Base-by-base conservation (phyloP, 1,140 invertebrate species). In the Calycopis cecrops region DNA sequence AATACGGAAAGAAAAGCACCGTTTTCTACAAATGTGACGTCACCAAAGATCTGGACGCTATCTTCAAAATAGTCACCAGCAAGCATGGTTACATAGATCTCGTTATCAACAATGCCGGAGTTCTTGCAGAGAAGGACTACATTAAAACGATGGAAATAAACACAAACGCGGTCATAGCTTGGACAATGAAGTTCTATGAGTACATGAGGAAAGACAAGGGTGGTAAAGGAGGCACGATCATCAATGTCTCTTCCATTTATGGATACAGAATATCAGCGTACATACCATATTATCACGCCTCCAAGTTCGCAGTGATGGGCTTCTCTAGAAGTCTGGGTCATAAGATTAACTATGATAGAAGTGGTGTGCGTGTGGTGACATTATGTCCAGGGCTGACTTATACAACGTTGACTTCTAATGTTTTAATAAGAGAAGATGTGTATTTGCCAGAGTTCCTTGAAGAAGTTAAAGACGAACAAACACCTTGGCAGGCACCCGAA, bases 261-360 rank as follows among this genome's bases (percentile, higher is more conserved):
- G 91, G 92, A 10, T 79, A 91, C 47, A 83, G 85, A 55, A 84
- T 89, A n/a, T 87, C 89, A 34, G 90, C 89, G 16, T 88, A 89
- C 57, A 65, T 90, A 53, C 92, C 93, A 0, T 85, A 91, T 16
- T 94, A 94, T 67, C 86, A 87, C 1, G 91, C 90, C 0, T 93
- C 92, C 0, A 94, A 94, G 67, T 90, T 90, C 65, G 92, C 88
- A 9, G 82, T 90, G 3, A 65, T 89, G 7, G 88, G 88, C 34
- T 87, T 90, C 38, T 90, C 89, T 0, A 82, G 78, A 18, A 87
- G 85, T 9, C 71, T 89, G 33, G 89, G 91, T 63, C 77, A 90
- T 54, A 67, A 85, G 40, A 88, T 79, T 52, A 88, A 89, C 71
- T 89, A 82, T 54, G 88, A 89, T 47, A 85, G 86, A 67, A 86